Evolutionary conservation across 2,888 invertebrate genomes (phyloP), one percentile per base, ranked within the genome.

Genomic region (Sphaeridia pumilis): DNA sequence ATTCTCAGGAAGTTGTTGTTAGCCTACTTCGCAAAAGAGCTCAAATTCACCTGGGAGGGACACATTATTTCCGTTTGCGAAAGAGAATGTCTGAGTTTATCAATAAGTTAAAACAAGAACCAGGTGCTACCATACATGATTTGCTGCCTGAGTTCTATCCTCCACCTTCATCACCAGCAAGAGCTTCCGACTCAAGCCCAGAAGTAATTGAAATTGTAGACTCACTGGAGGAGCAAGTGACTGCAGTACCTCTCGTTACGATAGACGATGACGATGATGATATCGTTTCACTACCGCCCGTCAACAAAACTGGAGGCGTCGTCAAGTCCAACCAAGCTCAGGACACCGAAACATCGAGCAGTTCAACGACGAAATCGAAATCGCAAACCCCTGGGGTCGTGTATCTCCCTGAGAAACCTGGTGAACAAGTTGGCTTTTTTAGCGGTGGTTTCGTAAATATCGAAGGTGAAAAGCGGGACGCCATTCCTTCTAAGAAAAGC

Each of bases 241-340:
- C 3, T 10, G 22, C 43, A 7, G 14, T 12, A 5, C n/a, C 24
- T 25, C 20, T 24, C 2, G n/a, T 25, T 14, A 44, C 27, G n/a
- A 43, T 24, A 7, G 43, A 44, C 14, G 45, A 43, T 43, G 43
- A 38, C 17, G 38, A 38, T 38, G 31, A 31, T 14, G 31, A 31
- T 10, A 7, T 31, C 7, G 10, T 14, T 10, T 14, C 31, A 31
- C 10, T 10, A 31, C 10, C 31, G 7, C 31, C 31, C 14, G 10
- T 31, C 14, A 31, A 7, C 7, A 31, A 31, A 7, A n/a, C n/a
- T n/a, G n/a, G n/a, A 7, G 20, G 10, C 7, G 5, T 17, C 38
- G 20, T 17, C 38, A 38, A 38, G 7, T 38, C 5, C 38, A 38
- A 5, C 38, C 12, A 17, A 5, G 17, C 12, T 17, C 4, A 38